These are phyloP conservation scores for Zelostemma sp. DNA, from an alignment of 1,140 invertebrate species.

Conservation along the genomic window DNA sequence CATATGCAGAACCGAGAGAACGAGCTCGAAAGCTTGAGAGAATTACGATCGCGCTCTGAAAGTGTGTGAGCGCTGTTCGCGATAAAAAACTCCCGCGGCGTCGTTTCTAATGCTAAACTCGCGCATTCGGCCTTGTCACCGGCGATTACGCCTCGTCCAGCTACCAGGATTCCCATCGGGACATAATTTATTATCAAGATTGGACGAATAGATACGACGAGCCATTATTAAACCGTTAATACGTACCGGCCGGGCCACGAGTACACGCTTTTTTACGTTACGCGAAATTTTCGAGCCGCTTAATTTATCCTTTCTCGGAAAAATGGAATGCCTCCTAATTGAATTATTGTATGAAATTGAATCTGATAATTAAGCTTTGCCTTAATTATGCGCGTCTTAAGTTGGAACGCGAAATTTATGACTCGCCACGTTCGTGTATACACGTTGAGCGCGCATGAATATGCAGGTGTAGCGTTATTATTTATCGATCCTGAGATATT, in stretches of 20 bases:
- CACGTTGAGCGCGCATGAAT: background rate
- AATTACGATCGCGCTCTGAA: too few relatives aligned
- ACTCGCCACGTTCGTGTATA: too few relatives aligned
- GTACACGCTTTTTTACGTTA: background rate
- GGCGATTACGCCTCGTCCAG: constrained; percentile 20
- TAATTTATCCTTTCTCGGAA: constrained; percentile 12
- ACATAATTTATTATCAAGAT: constrained; percentile 33
- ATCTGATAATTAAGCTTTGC: constrained; percentile 22
- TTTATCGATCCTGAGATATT: constrained; percentile 21
- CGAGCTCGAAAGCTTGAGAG: too few relatives aligned
- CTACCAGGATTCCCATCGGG: constrained; percentile 22
- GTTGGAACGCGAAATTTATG: constrained; percentile 15
- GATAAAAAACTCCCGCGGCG: constrained; percentile 6
- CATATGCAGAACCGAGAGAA: too few relatives aligned
- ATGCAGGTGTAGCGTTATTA: constrained; percentile 22
- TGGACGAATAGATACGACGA: constrained; percentile 16
- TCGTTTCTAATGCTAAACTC: constrained; percentile 32
- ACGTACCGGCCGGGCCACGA: background rate
- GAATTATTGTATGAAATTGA: constrained; percentile 27
- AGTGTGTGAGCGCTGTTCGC: constrained; percentile 27
- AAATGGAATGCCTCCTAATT: constrained; percentile 22
- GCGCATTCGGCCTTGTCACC: constrained; percentile 24
- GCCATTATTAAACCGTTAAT: constrained; percentile 22
- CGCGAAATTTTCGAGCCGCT: constrained; percentile 2
- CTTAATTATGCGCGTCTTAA: constrained; percentile 20